A percentile compares a stretch with the other conserved stretches of the same genome.
phyloP scores from a whole-genome alignment of 2,888 invertebrate genomes.

The Coleophora deauratella region DNA sequence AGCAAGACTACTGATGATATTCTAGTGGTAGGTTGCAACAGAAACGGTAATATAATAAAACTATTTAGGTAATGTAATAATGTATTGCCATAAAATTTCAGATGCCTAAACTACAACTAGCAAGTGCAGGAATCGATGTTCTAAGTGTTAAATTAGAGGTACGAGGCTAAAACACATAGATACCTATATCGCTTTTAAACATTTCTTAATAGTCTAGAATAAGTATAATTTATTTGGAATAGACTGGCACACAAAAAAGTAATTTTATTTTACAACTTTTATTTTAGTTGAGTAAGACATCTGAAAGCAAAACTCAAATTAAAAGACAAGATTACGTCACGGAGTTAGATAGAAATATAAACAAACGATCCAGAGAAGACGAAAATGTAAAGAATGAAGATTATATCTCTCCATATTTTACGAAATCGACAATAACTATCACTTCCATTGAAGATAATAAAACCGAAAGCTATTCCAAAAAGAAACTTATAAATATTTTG shows the following conservation, averaged over 20 bases:
- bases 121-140: conserved; percentile 36
- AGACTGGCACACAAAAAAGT: too few relatives aligned
- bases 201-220: too few relatives aligned
- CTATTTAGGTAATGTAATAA: background rate
- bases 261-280: background rate
- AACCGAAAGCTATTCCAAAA: conserved; percentile 35
- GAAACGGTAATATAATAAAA: too few relatives aligned
- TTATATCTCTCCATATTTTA: conserved; percentile 32
- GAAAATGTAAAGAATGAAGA: conserved; percentile 18
- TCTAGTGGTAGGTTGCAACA: conserved; percentile 15
- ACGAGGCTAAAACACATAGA: conserved; percentile 10
- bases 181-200: too few relatives aligned
- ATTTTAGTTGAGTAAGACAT: conserved; percentile 13
- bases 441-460: conserved; percentile 16
- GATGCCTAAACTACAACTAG: conserved; percentile 47
- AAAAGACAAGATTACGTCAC: conserved; percentile 16
- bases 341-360: conserved; percentile 16
- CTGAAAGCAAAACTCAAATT: conserved; percentile 9
- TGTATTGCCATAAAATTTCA: conserved; percentile 15
- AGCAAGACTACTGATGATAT: conserved; percentile 10
- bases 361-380: conserved; percentile 15
- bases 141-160: conserved; percentile 45
- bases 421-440: conserved; percentile 14
- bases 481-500: conserved; percentile 53
- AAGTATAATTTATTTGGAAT: too few relatives aligned